Evolutionary conservation across 2,888 invertebrate species (phyloP).

Genomic region (Caenorhabditis macrosperma): DNA sequence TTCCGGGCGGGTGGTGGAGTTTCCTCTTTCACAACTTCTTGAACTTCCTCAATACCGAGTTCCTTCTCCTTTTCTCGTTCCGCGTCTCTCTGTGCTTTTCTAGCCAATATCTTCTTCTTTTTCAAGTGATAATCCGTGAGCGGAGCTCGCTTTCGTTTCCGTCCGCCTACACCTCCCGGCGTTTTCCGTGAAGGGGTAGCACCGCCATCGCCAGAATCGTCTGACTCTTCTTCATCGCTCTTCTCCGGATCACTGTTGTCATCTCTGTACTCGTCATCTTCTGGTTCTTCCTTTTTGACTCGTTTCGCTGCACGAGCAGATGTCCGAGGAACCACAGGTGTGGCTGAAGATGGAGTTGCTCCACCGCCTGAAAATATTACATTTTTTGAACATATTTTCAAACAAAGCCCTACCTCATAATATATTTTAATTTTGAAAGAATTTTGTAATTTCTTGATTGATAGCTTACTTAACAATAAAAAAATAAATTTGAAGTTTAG

Average conservation of each 20-base stretch:
- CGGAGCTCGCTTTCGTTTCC: slow-evolving; percentile 30
- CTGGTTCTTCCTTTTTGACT: slow-evolving; percentile 43
- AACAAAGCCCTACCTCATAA: not conserved
- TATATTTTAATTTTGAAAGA: too few species aligned
- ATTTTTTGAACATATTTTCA: not conserved
- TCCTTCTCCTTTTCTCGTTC: slow-evolving; percentile 51
- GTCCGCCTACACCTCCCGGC: not conserved
- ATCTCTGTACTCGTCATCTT: slow-evolving; percentile 47
- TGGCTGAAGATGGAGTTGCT: slow-evolving; percentile 43
- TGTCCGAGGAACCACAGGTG: slow-evolving; percentile 21
- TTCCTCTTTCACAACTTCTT: slow-evolving; percentile 33
- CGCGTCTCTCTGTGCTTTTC: slow-evolving; percentile 65
- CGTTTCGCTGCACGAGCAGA: slow-evolving; percentile 33
- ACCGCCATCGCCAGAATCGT: slow-evolving; percentile 47
- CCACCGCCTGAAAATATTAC: slow-evolving; percentile 13
- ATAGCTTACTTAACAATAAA: too few species aligned
- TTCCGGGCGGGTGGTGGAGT: slow-evolving; percentile 50
- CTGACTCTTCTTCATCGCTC: slow-evolving; percentile 36
- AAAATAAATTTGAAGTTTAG: too few species aligned
- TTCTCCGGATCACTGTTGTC: slow-evolving; percentile 19
- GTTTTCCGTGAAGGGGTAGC: slow-evolving; percentile 35
- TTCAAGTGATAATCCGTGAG: slow-evolving; percentile 58
- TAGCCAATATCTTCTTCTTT: slow-evolving; percentile 57
- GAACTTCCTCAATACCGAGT: slow-evolving; percentile 22
- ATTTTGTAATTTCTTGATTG: too few species aligned